These are phyloP conservation scores for Piaya cayana DNA, from an alignment of 2,113 vertebrate species.

Conservation along the genomic window DNA sequence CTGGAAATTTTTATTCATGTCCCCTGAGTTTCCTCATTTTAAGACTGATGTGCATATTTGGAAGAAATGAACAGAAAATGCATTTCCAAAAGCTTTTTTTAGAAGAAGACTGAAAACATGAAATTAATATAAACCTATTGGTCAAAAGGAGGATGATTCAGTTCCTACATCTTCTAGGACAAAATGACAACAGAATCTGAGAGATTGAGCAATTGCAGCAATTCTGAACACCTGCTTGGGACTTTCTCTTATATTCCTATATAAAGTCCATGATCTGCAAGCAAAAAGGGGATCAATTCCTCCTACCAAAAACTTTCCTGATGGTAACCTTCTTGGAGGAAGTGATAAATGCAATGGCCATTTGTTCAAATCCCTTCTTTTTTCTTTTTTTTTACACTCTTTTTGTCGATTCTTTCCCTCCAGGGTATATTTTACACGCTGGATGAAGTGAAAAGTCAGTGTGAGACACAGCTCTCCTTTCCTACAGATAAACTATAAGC, in stretches of 20 bases:
- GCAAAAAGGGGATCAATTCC: background rate
- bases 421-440: background rate
- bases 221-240: background rate
- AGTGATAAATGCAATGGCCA: background rate
- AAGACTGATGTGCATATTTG: background rate
- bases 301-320: background rate
- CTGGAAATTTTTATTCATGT: background rate
- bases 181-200: background rate
- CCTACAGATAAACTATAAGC: background rate
- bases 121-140: background rate
- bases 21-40: background rate
- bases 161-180: background rate
- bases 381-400: background rate
- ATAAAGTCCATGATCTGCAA: background rate
- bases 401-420: background rate
- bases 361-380: background rate
- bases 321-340: background rate
- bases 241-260: background rate
- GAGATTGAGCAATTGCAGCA: background rate
- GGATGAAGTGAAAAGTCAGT: background rate
- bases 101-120: background rate
- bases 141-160: background rate
- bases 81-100: background rate
- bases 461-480: background rate
- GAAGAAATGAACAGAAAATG: background rate